phyloP scores from a whole-genome alignment of 2,888 invertebrate species.

The Augochlorella aurata region DNA sequence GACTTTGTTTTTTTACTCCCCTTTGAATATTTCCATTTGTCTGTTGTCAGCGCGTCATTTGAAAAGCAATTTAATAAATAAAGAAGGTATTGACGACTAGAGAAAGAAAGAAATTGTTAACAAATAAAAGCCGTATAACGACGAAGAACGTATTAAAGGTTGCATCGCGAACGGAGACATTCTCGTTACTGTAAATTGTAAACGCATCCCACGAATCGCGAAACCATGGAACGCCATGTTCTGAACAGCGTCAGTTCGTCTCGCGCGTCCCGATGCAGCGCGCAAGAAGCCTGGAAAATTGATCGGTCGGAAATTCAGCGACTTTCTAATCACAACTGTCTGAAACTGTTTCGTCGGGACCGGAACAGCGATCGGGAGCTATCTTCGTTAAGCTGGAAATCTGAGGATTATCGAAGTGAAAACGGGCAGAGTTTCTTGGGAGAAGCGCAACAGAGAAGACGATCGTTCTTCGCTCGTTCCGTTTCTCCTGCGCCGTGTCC shows the following conservation, averaged over 20 bases:
- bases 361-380: neutral
- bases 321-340: neutral
- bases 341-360: neutral
- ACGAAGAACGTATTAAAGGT: too few species aligned
- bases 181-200: too few species aligned
- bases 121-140: too few species aligned
- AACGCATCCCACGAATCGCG: too few species aligned
- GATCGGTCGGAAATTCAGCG: neutral
- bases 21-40: too few species aligned
- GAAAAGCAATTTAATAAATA: too few species aligned
- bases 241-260: neutral
- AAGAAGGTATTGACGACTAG: too few species aligned
- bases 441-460: neutral
- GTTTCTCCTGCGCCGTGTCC: neutral
- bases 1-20: too few species aligned
- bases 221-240: neutral
- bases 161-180: too few species aligned
- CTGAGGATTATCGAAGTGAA: constrained; percentile 29
- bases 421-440: constrained; percentile 11
- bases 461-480: constrained; percentile 24
- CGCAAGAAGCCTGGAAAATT: neutral
- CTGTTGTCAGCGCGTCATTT: too few species aligned
- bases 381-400: constrained; percentile 19
- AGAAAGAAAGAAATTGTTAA: too few species aligned
- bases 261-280: neutral